These are phyloP conservation scores for Amblyjoppa proteus DNA, from an alignment of 2,888 invertebrate genomes.

Conservation along the genomic window DNA sequence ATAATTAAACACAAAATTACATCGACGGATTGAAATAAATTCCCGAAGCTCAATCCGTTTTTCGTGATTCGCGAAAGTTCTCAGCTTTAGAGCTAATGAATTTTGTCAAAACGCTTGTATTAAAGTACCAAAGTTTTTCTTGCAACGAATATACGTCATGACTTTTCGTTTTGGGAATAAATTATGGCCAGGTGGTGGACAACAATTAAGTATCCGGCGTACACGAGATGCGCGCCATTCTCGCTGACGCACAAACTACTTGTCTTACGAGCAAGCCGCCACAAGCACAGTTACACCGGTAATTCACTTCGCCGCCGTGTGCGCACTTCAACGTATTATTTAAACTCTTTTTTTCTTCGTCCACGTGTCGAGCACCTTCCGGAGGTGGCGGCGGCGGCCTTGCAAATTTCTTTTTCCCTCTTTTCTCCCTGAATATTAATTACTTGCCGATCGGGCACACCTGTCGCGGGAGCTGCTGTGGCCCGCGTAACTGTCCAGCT, in stretches of 20 bases:
- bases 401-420: slow-evolving; percentile 53
- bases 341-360: slow-evolving; percentile 9
- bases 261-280: slow-evolving; percentile 65
- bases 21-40: neutral
- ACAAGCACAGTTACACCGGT: slow-evolving; percentile 41
- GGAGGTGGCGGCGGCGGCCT: neutral
- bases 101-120: neutral
- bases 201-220: slow-evolving; percentile 14
- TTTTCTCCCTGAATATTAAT: slow-evolving; percentile 81
- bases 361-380: slow-evolving; percentile 24
- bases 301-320: slow-evolving; percentile 35
- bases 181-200: slow-evolving; percentile 52
- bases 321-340: slow-evolving; percentile 31
- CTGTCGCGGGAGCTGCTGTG: slow-evolving; percentile 71
- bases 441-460: slow-evolving; percentile 76
- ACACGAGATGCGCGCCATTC: slow-evolving; percentile 19
- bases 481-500: slow-evolving; percentile 45
- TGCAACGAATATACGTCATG: slow-evolving; percentile 40
- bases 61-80: neutral
- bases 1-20: neutral
- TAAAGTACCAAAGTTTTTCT: neutral
- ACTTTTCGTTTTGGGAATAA: slow-evolving; percentile 38
- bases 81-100: neutral
- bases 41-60: neutral
- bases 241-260: slow-evolving; percentile 78